Base-by-base conservation (phyloP, 2,113 vertebrate genomes). In the Sarotherodon lohbergeri region DNA sequence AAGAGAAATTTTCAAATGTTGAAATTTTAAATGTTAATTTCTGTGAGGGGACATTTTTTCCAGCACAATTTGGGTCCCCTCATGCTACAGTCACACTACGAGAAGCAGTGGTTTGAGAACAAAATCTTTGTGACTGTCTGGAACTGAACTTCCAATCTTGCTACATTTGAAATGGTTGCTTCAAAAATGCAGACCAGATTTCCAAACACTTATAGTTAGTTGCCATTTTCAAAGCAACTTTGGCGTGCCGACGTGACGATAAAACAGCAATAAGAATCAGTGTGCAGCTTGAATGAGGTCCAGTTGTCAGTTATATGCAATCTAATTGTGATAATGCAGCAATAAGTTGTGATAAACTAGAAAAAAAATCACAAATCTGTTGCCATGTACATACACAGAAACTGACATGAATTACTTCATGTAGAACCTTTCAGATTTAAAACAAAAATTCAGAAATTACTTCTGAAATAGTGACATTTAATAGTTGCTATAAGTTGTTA, bases 41-140 rank as follows among this genome's bases (percentile, higher is more conserved):
- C 36, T 14, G 66, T 8, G 66, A 43, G 12, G 66, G 39, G 39
- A 1, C 1, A 24, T 71, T 46, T 73, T 54, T 16, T 16, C 2
- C 14, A 16, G 7, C 36, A n/a, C 12, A 12, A 13, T 24, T 41
- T 22, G 36, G 34, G 11, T 68, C 36, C 22, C 9, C 14, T 0
- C 12, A 76, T 10, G 39, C 2, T 73, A 0, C 39, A 73, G 68
- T 46, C 39, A 27, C 41, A 73, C 8, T 46, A 46, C 22, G 3
- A 5, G 1, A 73, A 73, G 41, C 39, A 46, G 13, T 17, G 0
- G 14, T 27, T 0, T 0, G 13, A 29, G 41, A 48, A 27, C 9
- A 76, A 29, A 76, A 29, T 76, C 43, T 48, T 29, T 73, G 39
- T 10, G 7, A 73, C 22, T 27, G 8, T 29, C 22, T 14, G 27